phyloP scores from a whole-genome alignment of 2,888 invertebrate genomes.

The Lydus trimaculatus region DNA sequence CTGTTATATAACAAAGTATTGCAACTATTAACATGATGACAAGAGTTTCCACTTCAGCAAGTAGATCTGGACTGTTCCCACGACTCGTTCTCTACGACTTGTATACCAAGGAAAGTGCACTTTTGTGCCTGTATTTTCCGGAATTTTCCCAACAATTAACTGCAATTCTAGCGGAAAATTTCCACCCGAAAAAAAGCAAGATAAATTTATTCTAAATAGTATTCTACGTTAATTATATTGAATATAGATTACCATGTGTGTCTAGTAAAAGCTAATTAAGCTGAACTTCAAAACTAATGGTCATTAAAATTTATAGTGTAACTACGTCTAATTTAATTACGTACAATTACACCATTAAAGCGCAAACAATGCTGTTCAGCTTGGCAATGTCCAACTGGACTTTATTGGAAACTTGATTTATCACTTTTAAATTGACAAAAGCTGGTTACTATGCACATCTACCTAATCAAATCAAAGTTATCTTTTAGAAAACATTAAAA shows the following conservation, averaged over 20 bases:
- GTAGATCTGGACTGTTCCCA: constrained; percentile 48
- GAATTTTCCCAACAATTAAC: constrained; percentile 34
- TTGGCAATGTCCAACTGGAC: not conserved
- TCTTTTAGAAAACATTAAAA: not conserved
- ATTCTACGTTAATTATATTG: constrained; percentile 11
- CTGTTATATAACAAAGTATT: constrained; percentile 47
- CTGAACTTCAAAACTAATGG: constrained; percentile 23
- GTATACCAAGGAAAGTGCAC: constrained; percentile 25
- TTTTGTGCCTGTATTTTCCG: constrained; percentile 20
- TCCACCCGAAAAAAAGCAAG: not conserved
- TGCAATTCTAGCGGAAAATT: constrained; percentile 20
- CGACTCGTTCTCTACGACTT: constrained; percentile 42
- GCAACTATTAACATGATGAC: constrained; percentile 51
- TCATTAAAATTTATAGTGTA: constrained; percentile 29
- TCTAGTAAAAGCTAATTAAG: constrained; percentile 23
- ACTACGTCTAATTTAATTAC: constrained; percentile 28
- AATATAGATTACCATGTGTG: constrained; percentile 20
- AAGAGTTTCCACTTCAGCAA: constrained; percentile 53
- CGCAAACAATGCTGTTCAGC: not conserved
- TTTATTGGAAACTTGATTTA: not conserved
- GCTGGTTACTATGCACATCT: not conserved
- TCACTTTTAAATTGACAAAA: constrained; percentile 9
- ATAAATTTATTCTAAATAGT: not conserved
- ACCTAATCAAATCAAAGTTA: not conserved
- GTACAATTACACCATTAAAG: constrained; percentile 22